Conservation (phyloP, 2,888 invertebrate genomes). For the Drosophila longiperda region DNA sequence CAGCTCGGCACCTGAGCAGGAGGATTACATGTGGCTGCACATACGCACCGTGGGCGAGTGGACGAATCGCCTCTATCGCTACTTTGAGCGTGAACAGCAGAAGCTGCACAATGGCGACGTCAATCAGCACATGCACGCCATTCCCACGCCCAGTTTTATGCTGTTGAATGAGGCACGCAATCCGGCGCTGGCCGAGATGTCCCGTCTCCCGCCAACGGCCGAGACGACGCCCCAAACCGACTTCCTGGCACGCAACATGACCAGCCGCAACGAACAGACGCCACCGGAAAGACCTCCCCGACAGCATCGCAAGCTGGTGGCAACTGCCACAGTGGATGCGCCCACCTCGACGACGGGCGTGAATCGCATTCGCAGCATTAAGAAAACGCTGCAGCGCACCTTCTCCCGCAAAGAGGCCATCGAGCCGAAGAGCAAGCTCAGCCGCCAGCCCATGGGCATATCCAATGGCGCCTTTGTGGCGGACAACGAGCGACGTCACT, state of each 20-base stretch:
- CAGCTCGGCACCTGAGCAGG: conserved; percentile 97
- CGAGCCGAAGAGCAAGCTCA: conserved; percentile 56
- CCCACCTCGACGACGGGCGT: conserved; percentile 48
- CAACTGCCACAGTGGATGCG: conserved; percentile 40
- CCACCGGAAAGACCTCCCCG: conserved; percentile 79
- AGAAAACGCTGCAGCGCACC: conserved; percentile 86
- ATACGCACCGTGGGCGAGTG: conserved; percentile 97
- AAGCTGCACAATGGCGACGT: conserved; percentile 89
- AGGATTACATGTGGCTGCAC: conserved; percentile 96
- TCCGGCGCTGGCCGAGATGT: conserved; percentile 30
- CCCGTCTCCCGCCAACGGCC: conserved; percentile 14
- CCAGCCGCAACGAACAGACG: conserved; percentile 55
- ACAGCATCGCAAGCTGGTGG: conserved; percentile 73
- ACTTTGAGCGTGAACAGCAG: conserved; percentile 93
- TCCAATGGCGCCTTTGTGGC: conserved; percentile 76
- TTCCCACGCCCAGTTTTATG: conserved; percentile 75
- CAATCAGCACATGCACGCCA: conserved; percentile 83
- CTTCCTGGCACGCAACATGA: conserved; percentile 81
- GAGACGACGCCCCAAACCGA: conserved; percentile 83
- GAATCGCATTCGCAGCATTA: conserved; percentile 83
- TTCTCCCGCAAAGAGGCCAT: conserved; percentile 85
- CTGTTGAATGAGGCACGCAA: conserved; percentile 66
- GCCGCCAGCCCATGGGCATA: conserved; percentile 33
- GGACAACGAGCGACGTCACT: conserved; percentile 84
- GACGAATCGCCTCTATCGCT: conserved; percentile 94